Evolutionary conservation across 2,797 vertebrate genomes (phyloP).

Genomic region (Hydrophis major): DNA sequence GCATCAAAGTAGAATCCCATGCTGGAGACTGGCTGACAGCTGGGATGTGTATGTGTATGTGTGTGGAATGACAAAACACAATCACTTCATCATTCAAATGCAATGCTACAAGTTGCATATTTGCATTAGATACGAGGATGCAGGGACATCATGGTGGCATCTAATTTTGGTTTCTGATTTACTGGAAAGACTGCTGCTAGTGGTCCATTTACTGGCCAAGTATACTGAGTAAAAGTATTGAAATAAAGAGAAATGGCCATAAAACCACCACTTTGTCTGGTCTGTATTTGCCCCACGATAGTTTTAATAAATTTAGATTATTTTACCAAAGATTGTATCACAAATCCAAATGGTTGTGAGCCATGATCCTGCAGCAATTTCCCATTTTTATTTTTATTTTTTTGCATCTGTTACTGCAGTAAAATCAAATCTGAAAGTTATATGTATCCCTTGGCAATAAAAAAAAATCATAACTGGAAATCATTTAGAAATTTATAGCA

Average conservation of each 20-base stretch:
- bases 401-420: neutral
- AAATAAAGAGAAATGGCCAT: neutral
- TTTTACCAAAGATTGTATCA: neutral
- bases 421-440: neutral
- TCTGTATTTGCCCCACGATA: neutral
- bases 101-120: neutral
- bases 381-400: neutral
- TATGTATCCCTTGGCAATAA: constrained; percentile 14
- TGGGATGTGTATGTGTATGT: neutral
- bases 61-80: neutral
- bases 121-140: neutral
- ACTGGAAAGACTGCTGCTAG: neutral
- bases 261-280: neutral
- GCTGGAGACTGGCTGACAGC: too few relatives aligned
- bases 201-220: neutral
- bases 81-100: neutral
- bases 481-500: constrained; percentile 3
- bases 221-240: neutral
- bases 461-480: constrained; percentile 22
- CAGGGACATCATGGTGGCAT: neutral
- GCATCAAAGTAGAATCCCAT: too few relatives aligned
- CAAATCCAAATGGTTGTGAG: neutral
- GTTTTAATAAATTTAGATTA: neutral
- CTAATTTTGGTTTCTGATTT: neutral
- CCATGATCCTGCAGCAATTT: neutral